phyloP scores from a whole-genome alignment of 2,888 invertebrate genomes.

The Hypsopygia costalis region DNA sequence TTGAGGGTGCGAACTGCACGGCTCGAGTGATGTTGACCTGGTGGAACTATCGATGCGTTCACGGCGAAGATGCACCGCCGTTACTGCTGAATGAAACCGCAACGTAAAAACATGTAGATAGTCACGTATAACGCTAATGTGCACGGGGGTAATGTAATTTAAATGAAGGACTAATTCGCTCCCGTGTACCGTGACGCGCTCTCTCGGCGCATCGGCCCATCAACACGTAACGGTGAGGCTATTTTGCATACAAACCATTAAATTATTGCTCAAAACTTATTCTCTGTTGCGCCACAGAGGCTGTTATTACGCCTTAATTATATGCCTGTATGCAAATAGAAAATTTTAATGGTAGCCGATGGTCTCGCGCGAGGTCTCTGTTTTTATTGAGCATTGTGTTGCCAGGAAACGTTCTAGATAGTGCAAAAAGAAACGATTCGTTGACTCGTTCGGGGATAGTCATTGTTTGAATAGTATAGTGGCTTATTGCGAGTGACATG shows the following conservation, averaged over 20 bases:
- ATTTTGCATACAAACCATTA: constrained; percentile 80
- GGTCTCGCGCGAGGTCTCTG: constrained; percentile 50
- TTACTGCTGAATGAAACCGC: constrained; percentile 43
- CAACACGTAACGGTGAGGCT: constrained; percentile 76
- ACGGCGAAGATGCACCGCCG: constrained; percentile 34
- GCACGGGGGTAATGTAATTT: constrained; percentile 68
- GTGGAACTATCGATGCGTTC: constrained; percentile 48
- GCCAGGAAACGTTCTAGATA: constrained; percentile 33
- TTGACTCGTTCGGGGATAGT: constrained; percentile 27
- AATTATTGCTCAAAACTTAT: constrained; percentile 80
- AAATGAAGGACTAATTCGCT: constrained; percentile 77
- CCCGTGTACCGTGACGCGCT: constrained; percentile 73
- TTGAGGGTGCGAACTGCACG: constrained; percentile 28
- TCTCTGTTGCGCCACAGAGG: constrained; percentile 76
- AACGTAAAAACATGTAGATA: constrained; percentile 47
- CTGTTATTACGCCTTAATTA: constrained; percentile 77
- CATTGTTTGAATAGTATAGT: constrained; percentile 10
- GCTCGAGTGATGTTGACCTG: constrained; percentile 45
- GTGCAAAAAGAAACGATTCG: constrained; percentile 30
- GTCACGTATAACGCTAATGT: constrained; percentile 58
- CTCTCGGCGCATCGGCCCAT: constrained; percentile 70
- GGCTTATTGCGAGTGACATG: constrained; percentile 13
- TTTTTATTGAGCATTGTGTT: constrained; percentile 61
- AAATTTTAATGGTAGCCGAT: constrained; percentile 69
- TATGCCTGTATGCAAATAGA: constrained; percentile 75